Evolutionary conservation across 2,888 invertebrate genomes (phyloP), one percentile per base, ranked within the genome.

Genomic region (Drosophila sordidula): DNA sequence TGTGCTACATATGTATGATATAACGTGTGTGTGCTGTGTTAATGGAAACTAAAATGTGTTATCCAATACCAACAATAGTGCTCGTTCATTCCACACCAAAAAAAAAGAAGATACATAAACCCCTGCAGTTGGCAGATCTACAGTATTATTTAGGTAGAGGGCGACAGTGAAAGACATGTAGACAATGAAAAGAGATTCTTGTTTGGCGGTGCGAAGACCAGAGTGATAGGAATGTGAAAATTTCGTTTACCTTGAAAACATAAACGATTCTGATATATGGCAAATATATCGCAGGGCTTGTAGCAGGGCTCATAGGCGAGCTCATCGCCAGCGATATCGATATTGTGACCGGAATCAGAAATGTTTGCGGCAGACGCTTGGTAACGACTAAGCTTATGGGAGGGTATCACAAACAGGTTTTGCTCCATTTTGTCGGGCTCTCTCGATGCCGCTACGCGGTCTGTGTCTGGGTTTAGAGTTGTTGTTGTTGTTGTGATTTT

Each of bases 191-290:
- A 34, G 46, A 68, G 49, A 16, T 11, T 62, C 25, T 45, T 41
- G 36, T 44, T 49, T 56, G 62, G 36, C 52, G 57, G 69, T 70
- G 65, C 67, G 49, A 63, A 67, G 71, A 52, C 58, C 67, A 45
- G 44, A 29, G 38, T 38, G 52, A 39, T 47, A 59, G 67, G 63
- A 79, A 61, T 67, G 68, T 70, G 70, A 75, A 72, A 80, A 66
- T 62, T 83, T 80, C 68, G 70, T 75, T 90, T 90, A 90, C 90
- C 90, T 90, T 91, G 90, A 74, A 87, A 89, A 84, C 85, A 89
- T 80, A 89, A 87, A 90, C 90, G 90, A 81, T 87, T 90, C 81
- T 90, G 91, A 91, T 85, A 90, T 73, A 88, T 88, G 80, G 83
- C 90, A 79, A 90, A 89, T 83, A 90, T 90, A 87, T 90, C 90